phyloP scores from a whole-genome alignment of 2,797 vertebrate genomes.

The Pseudochirops corinnae region DNA sequence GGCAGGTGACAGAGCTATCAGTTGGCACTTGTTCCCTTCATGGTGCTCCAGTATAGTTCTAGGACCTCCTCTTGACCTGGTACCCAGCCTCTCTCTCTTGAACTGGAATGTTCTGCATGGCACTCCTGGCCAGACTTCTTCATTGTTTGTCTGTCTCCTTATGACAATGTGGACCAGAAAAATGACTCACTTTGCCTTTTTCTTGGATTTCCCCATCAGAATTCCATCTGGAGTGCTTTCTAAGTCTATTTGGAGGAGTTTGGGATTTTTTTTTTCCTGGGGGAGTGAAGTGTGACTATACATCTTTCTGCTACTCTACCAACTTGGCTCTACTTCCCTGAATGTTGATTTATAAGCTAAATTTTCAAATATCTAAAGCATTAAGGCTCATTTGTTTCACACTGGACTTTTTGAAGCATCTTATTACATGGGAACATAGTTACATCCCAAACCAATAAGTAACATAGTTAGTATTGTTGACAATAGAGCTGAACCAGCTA shows the following conservation, averaged over 20 bases:
- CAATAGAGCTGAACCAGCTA: background rate
- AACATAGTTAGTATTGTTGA: background rate
- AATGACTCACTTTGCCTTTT: background rate
- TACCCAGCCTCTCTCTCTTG: background rate
- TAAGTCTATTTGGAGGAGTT: background rate
- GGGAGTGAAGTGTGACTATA: background rate
- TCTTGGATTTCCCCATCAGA: background rate
- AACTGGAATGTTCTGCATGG: background rate
- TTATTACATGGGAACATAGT: background rate
- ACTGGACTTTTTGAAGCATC: background rate
- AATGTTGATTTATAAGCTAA: conserved; percentile 23
- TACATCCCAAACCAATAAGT: conserved; percentile 20
- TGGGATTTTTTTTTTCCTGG: background rate
- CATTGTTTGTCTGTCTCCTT: background rate
- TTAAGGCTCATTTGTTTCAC: background rate
- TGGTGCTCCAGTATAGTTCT: background rate
- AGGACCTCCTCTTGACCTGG: background rate
- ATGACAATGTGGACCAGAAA: background rate
- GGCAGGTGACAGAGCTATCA: background rate
- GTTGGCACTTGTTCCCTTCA: background rate
- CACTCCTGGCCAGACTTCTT: background rate
- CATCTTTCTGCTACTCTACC: background rate
- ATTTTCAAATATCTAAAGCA: conserved; percentile 34
- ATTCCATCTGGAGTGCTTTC: background rate
- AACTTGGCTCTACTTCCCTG: background rate